A percentile compares a stretch with the other conserved stretches of the same genome.
Evolutionary conservation across 2,888 invertebrate genomes (phyloP).

Genomic region (Abscondita cerata): DNA sequence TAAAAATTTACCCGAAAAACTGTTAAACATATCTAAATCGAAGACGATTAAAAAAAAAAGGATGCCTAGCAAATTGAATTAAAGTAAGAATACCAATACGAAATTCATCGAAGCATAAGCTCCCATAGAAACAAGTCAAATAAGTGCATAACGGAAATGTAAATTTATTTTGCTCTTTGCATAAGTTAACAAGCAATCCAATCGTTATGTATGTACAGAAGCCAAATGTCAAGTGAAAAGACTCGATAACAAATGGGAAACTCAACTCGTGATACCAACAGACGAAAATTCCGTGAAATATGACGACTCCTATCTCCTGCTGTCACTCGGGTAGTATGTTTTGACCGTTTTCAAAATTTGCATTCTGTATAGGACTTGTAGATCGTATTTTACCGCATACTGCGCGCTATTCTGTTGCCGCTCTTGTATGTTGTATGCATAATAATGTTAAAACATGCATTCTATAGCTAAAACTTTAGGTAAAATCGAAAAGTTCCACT

Average conservation of each 20-base stretch:
- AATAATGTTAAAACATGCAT: conserved; percentile 36
- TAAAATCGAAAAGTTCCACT: conserved; percentile 28
- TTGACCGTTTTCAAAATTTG: conserved; percentile 34
- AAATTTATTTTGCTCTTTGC: conserved; percentile 16
- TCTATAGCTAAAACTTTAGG: conserved; percentile 20
- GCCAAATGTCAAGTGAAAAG: conserved; percentile 37
- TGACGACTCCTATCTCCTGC: conserved; percentile 42
- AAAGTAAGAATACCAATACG: neutral
- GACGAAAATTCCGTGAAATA: conserved; percentile 43
- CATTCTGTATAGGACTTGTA: conserved; percentile 34
- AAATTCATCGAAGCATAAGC: neutral
- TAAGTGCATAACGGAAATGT: neutral
- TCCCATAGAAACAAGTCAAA: too few relatives aligned
- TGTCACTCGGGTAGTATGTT: conserved; percentile 32
- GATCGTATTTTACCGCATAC: conserved; percentile 37
- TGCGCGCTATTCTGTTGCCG: conserved; percentile 34
- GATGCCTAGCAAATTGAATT: neutral
- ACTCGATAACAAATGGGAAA: conserved; percentile 41
- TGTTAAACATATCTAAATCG: too few relatives aligned
- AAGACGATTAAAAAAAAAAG: too few relatives aligned
- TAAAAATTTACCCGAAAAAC: too few relatives aligned
- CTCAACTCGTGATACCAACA: conserved; percentile 38
- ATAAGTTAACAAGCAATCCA: conserved; percentile 34
- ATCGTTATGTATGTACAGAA: conserved; percentile 40
- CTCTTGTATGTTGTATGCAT: conserved; percentile 35